Evolutionary conservation across 2,797 vertebrate species (phyloP).

Genomic region (Oophaga sylvatica): DNA sequence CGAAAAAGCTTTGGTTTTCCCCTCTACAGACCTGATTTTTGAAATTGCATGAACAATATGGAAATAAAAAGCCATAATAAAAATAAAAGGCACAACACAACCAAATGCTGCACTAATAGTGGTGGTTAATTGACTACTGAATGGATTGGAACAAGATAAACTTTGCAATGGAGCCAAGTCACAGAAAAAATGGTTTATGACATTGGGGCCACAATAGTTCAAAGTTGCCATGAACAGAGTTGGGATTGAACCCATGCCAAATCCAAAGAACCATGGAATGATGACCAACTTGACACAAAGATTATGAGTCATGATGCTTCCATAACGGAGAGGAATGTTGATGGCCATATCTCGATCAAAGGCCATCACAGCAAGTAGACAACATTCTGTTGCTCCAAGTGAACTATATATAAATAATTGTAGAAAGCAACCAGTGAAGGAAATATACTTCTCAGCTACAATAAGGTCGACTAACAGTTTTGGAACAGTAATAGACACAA

Average conservation of each 20-base stretch:
- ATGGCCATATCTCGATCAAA: constrained; percentile 49
- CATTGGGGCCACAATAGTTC: constrained; percentile 30
- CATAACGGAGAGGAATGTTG: constrained; percentile 21
- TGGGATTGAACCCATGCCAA: background rate
- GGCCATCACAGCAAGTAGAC: constrained; percentile 34
- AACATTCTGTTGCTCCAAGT: constrained; percentile 44
- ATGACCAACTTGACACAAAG: background rate
- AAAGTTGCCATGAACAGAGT: background rate
- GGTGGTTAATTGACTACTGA: constrained; percentile 19
- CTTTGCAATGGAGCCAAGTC: constrained; percentile 38
- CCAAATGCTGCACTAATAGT: constrained; percentile 23
- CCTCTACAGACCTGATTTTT: background rate
- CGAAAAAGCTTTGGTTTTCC: background rate
- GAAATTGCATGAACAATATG: background rate
- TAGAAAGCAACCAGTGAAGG: constrained; percentile 30
- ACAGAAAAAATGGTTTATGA: constrained; percentile 40
- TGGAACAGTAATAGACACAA: constrained; percentile 38
- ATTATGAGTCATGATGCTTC: constrained; percentile 22
- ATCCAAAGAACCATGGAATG: constrained; percentile 10
- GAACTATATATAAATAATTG: constrained; percentile 40
- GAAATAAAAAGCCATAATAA: constrained; percentile 5
- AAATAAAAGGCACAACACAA: constrained; percentile 15
- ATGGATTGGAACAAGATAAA: constrained; percentile 37
- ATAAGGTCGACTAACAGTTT: constrained; percentile 42
- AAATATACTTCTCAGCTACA: background rate